Base-by-base conservation (phyloP, 30 jellyfish, hydroid and myxozoan genomes). In the Aurelia aurita complex sp. Pacific region DNA sequence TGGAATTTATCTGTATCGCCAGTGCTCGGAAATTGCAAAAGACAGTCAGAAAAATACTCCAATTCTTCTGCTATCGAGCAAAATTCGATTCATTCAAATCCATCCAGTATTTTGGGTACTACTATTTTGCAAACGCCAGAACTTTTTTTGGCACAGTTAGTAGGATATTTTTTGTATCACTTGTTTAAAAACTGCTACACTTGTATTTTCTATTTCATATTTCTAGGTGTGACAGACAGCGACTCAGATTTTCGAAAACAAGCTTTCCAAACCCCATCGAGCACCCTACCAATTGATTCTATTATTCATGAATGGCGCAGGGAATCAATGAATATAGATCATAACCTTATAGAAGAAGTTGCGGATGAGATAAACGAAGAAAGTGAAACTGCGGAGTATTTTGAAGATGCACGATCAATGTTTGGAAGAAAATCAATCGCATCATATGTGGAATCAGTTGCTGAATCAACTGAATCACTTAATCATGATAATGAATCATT, bases 331-430 rank as follows among this genome's bases (percentile, higher is more conserved):
- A 43, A 61, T 9, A 19, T 38, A 10, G 65, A 78, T 17, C 23
- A 10, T 3, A 55, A 73, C 75, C 66, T 69, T 18, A 75, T 87
- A n/a, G 97, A 90, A 51, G 98, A 93, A 78, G 86, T 83, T 35
- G 97, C 87, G 11, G 84, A 52, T 29, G 96, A 88, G 79, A 71
- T 77, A 40, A 67, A 76, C 5, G 97, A 92, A 87, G 97, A 81
- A 13, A 40, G 63, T 9, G 86, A 85, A 7, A 15, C 12, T 53
- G 57, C 72, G 36, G 83, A 81, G 6, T 71, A 69, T 65, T 76
- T 43, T 70, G 65, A 68, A 54, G 97, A 89, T 89, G 97, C 97
- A 3, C 80, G 74, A 23, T 90, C 96, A 38, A 69, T 69, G 18
- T 67, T 73, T 65, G 81, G 72, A 4, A 46, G 57, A 46, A 46